Percentiles rank a stretch among this genome's conserved stretches.
phyloP scores from a whole-genome alignment of 35 echinoderm and acorn worm genomes.

The Holothuria glaberrima region DNA sequence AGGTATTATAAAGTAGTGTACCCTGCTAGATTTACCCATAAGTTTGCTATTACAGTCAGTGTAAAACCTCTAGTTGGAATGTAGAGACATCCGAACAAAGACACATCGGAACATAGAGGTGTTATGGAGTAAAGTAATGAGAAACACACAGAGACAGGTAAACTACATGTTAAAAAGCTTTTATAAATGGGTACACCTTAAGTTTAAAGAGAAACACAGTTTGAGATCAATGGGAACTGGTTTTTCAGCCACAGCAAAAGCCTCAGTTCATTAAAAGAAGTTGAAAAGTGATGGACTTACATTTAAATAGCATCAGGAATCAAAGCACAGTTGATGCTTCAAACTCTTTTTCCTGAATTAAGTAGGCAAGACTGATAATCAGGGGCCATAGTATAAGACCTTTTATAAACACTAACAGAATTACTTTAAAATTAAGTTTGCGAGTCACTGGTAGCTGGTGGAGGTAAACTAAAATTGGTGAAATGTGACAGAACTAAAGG shows the following conservation, averaged over 20 bases:
- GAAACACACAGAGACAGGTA: no score
- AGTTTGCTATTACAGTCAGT: no score
- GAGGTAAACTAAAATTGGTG: conserved; percentile 16
- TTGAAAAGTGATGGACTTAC: not conserved
- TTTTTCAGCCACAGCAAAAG: conserved; percentile 10
- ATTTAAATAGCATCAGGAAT: not conserved
- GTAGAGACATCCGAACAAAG: no score
- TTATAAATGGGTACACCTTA: no score
- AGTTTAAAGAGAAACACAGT: no score
- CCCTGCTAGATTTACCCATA: no score
- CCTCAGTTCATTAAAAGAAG: conserved; percentile 5
- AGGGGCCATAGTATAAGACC: not conserved
- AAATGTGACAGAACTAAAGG: not conserved
- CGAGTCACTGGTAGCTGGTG: not conserved
- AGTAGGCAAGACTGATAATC: not conserved
- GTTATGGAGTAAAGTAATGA: no score
- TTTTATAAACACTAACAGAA: conserved; percentile 8
- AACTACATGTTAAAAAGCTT: no score
- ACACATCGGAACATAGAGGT: no score
- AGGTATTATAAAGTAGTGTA: no score
- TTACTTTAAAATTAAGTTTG: not conserved
- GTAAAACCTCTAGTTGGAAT: no score
- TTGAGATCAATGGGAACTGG: no score
- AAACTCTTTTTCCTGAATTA: not conserved
- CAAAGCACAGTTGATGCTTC: not conserved